Percentiles rank a stretch among this genome's conserved stretches.
Evolutionary conservation across 2,797 vertebrate species (phyloP).

Genomic region (Clamator glandarius): DNA sequence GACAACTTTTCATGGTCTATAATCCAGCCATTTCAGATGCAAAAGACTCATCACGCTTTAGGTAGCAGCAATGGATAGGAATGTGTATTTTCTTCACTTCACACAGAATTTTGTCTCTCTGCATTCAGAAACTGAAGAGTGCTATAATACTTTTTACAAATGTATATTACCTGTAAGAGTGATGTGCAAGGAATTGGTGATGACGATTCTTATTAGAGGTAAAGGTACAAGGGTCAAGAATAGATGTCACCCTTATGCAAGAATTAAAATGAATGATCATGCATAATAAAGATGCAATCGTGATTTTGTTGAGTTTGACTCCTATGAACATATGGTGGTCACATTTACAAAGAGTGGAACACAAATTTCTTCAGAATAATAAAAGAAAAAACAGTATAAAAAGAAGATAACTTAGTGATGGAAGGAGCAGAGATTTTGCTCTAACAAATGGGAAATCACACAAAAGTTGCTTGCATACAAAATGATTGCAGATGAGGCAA

Average conservation of each 20-base stretch:
- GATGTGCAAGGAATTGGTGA: constrained; percentile 13
- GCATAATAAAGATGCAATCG: constrained; percentile 27
- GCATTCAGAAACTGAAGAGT: not conserved
- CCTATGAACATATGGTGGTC: not conserved
- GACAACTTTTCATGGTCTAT: not conserved
- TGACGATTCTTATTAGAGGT: constrained; percentile 35
- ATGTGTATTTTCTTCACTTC: not conserved
- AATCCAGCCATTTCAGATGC: not conserved
- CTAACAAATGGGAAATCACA: not conserved
- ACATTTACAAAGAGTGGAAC: constrained; percentile 12
- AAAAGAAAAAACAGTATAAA: not conserved
- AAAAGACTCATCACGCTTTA: not conserved
- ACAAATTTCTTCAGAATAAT: constrained; percentile 6
- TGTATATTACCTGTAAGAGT: not conserved
- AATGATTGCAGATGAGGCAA: not conserved
- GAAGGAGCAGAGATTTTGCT: not conserved
- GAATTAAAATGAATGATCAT: constrained; percentile 61
- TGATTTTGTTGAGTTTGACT: constrained; percentile 44
- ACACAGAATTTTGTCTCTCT: not conserved
- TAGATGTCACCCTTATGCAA: constrained; percentile 21
- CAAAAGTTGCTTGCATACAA: not conserved
- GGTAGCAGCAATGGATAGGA: not conserved
- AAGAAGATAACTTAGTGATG: not conserved
- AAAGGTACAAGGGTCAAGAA: constrained; percentile 54
- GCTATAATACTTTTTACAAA: not conserved